Conservation (phyloP, 92 coral and sea anemone species). For the Palythoa caribaeorum region DNA sequence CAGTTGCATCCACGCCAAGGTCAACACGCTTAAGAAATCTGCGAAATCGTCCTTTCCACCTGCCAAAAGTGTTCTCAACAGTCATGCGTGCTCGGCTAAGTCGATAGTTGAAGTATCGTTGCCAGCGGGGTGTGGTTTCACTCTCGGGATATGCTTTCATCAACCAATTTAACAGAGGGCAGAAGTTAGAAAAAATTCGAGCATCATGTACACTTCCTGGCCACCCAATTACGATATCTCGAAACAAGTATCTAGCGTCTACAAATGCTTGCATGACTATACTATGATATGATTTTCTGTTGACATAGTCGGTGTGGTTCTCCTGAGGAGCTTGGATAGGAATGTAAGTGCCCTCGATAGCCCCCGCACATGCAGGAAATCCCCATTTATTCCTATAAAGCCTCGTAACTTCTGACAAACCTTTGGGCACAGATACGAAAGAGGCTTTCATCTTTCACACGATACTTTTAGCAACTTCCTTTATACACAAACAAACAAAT, state of each 20-base stretch:
- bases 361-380: conserved; percentile 53
- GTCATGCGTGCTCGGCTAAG: conserved; percentile 58
- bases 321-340: conserved; percentile 50
- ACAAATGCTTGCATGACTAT: conserved; percentile 48
- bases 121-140: conserved; percentile 36
- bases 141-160: background rate
- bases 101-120: conserved; percentile 46
- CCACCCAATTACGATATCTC: conserved; percentile 59
- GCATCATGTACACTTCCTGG: conserved; percentile 73
- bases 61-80: conserved; percentile 54
- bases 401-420: conserved; percentile 34
- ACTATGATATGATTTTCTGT: conserved; percentile 49
- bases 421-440: conserved; percentile 31
- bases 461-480: conserved; percentile 59
- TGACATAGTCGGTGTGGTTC: conserved; percentile 42
- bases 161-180: conserved; percentile 20
- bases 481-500: conserved; percentile 67
- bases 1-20: too few species aligned
- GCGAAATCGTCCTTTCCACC: too few species aligned
- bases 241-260: conserved; percentile 36
- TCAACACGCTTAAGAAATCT: too few species aligned
- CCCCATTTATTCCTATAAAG: conserved; percentile 50
- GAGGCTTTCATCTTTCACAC: conserved; percentile 17
- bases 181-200: conserved; percentile 58
- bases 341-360: conserved; percentile 47